Conservation (phyloP, 1,140 invertebrate genomes). For the Papilio glaucus region DNA sequence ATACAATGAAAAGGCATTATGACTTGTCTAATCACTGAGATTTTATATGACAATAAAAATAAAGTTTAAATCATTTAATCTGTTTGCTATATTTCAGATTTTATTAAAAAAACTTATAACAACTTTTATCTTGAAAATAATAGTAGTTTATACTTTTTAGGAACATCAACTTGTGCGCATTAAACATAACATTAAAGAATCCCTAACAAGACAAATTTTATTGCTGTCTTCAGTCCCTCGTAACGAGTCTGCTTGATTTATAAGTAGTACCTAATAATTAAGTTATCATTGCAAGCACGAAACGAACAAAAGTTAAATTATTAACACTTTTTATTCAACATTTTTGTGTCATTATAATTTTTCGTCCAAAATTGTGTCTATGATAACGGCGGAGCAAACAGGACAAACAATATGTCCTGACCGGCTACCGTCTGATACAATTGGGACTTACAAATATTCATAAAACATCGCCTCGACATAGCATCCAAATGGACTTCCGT, state of each 20-base stretch:
- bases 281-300: slow-evolving; percentile 75
- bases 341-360: background rate
- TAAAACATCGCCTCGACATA: too few species aligned
- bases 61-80: too few species aligned
- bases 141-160: background rate
- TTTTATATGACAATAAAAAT: background rate
- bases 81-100: too few species aligned
- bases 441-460: too few species aligned
- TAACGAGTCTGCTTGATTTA: slow-evolving; percentile 59
- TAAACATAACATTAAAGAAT: slow-evolving; percentile 7
- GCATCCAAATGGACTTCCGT: too few species aligned
- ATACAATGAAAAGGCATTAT: background rate
- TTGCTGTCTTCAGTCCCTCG: slow-evolving; percentile 56
- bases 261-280: slow-evolving; percentile 58
- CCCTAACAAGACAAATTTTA: slow-evolving; percentile 48
- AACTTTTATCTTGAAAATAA: background rate
- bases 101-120: background rate
- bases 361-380: background rate
- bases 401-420: too few species aligned
- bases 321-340: slow-evolving; percentile 45
- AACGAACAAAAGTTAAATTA: slow-evolving; percentile 49
- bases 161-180: background rate
- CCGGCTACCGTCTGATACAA: too few species aligned
- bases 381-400: background rate
- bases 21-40: background rate